Evolutionary conservation across 2,888 invertebrate genomes (phyloP), one percentile per base, ranked within the genome.

Genomic region (Xestia xanthographa): DNA sequence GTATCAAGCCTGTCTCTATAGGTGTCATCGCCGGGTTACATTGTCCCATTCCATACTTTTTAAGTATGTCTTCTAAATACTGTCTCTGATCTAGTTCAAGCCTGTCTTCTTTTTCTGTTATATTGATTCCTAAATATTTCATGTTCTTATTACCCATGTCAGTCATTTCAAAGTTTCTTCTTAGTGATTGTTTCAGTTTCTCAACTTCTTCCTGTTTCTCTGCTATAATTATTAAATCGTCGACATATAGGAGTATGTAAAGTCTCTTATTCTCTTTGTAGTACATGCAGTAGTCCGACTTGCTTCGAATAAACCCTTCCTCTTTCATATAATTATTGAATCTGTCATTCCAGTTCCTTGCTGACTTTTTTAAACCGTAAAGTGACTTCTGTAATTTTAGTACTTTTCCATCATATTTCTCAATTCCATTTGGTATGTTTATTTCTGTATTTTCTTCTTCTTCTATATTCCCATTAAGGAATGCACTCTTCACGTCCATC

Each of bases 61-160:
- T 58, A 58, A 70, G 22, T 56, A 56, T 11, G 22, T 26, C 56
- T 56, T 56, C 56, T 26, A 56, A 26, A 56, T 56, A 56, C 56
- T 22, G 50, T 56, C 26, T 56, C 26, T 56, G 56, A 56, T 56
- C 56, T 56, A 26, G 56, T 56, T 56, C n/a, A 56, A 56, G 2
- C 56, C 26, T 26, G 26, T 56, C 14, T 56, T 56, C 56, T 56
- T 56, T 26, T 66, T 66, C 38, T 56, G 38, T 66, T 53, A 73
- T 66, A 58, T 66, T 73, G 45, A 73, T 73, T 17, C 73, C 73
- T 63, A 73, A 66, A 14, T 66, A 73, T 41, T 67, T 66, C n/a
- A 45, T 63, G 9, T 63, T 41, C 22, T 53, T 58, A 38, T 56
- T 43, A 66, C 66, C 66, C 43, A 73, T 41, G 38, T 73, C 73